These are phyloP conservation scores for Phasianus colchicus DNA, from an alignment of 2,113 vertebrate genomes.

Conservation along the genomic window DNA sequence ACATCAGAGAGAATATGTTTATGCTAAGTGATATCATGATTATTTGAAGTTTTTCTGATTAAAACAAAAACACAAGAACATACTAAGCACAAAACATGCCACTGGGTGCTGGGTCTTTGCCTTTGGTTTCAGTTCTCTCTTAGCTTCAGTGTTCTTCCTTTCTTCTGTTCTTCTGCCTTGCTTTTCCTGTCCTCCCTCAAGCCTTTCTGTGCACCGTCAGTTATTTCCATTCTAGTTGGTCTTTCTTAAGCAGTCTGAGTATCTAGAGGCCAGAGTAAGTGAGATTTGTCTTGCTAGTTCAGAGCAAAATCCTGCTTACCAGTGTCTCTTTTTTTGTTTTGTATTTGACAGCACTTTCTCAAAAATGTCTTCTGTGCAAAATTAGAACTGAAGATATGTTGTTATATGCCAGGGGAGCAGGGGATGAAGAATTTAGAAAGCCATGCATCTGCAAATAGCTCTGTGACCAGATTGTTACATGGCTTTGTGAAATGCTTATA, in stretches of 20 bases:
- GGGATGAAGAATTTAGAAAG: background rate
- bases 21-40: background rate
- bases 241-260: background rate
- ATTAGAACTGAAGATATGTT: background rate
- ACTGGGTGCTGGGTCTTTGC: background rate
- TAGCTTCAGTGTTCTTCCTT: background rate
- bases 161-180: background rate
- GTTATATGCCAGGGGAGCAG: background rate
- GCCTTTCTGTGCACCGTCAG: too few relatives aligned
- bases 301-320: background rate
- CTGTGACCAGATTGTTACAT: slow-evolving; percentile 9
- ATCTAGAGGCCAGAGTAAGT: background rate
- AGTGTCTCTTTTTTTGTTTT: background rate
- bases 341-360: background rate
- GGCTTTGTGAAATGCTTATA: slow-evolving; percentile 22
- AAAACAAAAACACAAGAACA: background rate
- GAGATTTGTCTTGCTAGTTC: background rate
- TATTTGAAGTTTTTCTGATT: background rate
- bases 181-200: background rate
- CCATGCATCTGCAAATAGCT: slow-evolving; percentile 22
- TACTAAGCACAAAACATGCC: background rate
- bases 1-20: background rate
- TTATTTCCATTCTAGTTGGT: background rate
- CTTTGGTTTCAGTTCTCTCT: background rate
- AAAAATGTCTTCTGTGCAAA: background rate